Evolutionary conservation across 2,797 vertebrate species (phyloP), one percentile per base, ranked within the genome.

Genomic region (Malurus splendens): DNA sequence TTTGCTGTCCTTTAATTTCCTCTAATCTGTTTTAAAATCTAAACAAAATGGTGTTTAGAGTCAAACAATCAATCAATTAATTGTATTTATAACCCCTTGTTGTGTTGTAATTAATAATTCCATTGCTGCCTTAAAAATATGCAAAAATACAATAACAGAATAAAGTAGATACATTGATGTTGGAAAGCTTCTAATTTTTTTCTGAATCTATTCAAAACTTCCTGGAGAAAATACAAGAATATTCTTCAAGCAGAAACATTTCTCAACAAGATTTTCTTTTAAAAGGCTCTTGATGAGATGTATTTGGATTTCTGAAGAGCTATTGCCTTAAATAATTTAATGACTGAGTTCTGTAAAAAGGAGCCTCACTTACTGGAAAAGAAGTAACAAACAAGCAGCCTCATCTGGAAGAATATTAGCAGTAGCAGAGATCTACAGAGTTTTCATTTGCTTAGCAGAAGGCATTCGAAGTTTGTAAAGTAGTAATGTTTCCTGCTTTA

Each of bases 291-390:
- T 79, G 70, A 78, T 82, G 52, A 87, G 79, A 79, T 64, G 24
- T 73, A 50, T 87, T 90, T 93, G 79, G 86, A 93, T 90, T 91
- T 90, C 89, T 81, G 45, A 92, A 33, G 56, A 83, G 77, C 54
- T 76, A 71, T 47, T 83, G 36, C 74, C 39, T 75, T 83, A 93
- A 86, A 92, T 89, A 14, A 79, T 89, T 93, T 95, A 36, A 66
- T 75, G 73, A 73, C 62, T 10, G 22, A 80, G 19, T 33, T 55
- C 32, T 82, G 47, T 90, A 73, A 87, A 89, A 92, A 83, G 32
- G 20, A 91, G 4, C 6, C 10, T 91, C n/a, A 41, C 17, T 90
- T 78, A 24, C 36, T 83, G 45, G 22, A 89, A 93, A 77, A 84
- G 47, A 87, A 90, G 44, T 42, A 79, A 54, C 44, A 82, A 59